Base-by-base conservation (phyloP, 2,797 vertebrate genomes). In the Eulemur coronatus region DNA sequence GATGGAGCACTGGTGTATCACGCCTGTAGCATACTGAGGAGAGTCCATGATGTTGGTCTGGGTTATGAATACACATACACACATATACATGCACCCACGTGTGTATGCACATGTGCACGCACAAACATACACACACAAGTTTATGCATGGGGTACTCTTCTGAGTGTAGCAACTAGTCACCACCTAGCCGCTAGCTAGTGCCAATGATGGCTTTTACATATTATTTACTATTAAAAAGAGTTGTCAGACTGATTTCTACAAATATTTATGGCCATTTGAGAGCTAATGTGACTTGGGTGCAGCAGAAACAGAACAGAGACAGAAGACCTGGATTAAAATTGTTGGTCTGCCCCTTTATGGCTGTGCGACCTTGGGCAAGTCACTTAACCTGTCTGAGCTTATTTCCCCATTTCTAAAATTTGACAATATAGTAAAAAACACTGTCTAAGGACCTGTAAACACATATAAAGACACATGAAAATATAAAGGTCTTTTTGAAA, bases 371-470 rank as follows among this genome's bases (percentile, higher is more conserved):
- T 85, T 88, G 28, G n/a, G 38, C 26, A 90, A 93, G 48, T 92
- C 88, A 89, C 7, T 61, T 88, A 91, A 76, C 69, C 38, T 95
- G 69, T 95, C 50, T 95, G 55, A 95, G 22, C 67, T 28, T 84
- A 73, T 93, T 96, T 87, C 20, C 30, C 59, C 69, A 11, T 86
- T 50, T 96, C 50, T 82, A 96, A 96, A 94, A 86, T 86, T 50
- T 8, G 33, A n/a, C 94, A 59, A 48, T 72, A 84, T 10, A 70
- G 79, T 69, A 48, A 41, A 94, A 92, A 70, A 43, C 11, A 69
- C n/a, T 65, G 18, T 63, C 38, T 76, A 35, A 94, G 75, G 52
- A 92, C 46, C 26, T 87, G 14, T 78, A 75, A 93, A 89, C 17
- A 69, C 24, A 6, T 88, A 1, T 59, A 81, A 78, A 24, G 55